A percentile compares a stretch with the other conserved stretches of the same genome.
Evolutionary conservation across 2,113 vertebrate genomes (phyloP).

Genomic region (Oplegnathus fasciatus): DNA sequence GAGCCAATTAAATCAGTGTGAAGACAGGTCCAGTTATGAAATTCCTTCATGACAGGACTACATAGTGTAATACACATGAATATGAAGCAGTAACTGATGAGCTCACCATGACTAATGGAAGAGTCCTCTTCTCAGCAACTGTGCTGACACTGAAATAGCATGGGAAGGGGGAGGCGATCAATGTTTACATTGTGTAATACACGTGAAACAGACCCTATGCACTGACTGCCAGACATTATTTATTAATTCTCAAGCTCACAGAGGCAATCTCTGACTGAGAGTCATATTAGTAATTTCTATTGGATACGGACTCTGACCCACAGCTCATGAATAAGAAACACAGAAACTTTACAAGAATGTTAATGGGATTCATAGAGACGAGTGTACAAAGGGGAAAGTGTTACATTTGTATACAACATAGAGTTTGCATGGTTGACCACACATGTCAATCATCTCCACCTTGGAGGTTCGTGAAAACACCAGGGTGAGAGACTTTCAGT

Average conservation of each 20-base stretch:
- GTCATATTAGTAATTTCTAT: slow-evolving; percentile 50
- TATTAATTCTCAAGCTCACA: slow-evolving; percentile 59
- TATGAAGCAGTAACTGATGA: slow-evolving; percentile 52
- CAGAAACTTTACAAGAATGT: slow-evolving; percentile 52
- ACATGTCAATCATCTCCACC: slow-evolving; percentile 50
- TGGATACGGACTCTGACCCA: slow-evolving; percentile 54
- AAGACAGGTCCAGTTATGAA: slow-evolving; percentile 46
- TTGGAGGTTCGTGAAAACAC: slow-evolving; percentile 10
- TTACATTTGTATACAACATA: slow-evolving; percentile 53
- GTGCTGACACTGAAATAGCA: slow-evolving; percentile 38
- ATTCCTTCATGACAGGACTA: slow-evolving; percentile 30
- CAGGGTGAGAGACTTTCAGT: neutral
- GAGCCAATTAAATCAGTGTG: slow-evolving; percentile 60
- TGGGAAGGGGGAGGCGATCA: neutral
- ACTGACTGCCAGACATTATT: slow-evolving; percentile 42
- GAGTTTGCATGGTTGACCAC: slow-evolving; percentile 43
- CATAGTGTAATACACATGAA: slow-evolving; percentile 31
- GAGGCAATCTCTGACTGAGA: slow-evolving; percentile 49
- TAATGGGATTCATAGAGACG: slow-evolving; percentile 51
- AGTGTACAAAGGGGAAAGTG: slow-evolving; percentile 35
- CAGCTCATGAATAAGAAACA: slow-evolving; percentile 59
- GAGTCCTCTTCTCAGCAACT: neutral
- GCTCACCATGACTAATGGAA: slow-evolving; percentile 57
- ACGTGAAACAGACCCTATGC: slow-evolving; percentile 31
- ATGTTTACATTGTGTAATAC: slow-evolving; percentile 62